Evolutionary conservation across 2,113 vertebrate species (phyloP).

Genomic region (Phoxinus phoxinus): DNA sequence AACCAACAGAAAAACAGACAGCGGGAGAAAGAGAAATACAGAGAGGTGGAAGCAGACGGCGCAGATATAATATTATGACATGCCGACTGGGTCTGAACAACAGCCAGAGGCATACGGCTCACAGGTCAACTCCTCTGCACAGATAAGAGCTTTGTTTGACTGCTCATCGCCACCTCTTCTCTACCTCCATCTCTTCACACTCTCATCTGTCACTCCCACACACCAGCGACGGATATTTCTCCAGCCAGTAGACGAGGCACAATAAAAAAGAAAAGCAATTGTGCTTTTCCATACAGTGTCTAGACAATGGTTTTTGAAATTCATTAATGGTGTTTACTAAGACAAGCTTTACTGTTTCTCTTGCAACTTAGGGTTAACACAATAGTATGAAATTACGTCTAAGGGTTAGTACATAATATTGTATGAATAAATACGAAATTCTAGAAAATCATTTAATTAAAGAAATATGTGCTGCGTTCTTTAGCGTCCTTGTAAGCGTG

Average conservation of each 20-base stretch:
- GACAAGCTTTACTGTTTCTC: background rate
- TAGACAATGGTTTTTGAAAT: conserved; percentile 12
- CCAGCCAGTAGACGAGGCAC: background rate
- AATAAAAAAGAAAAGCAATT: background rate
- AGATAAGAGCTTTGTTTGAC: conserved; percentile 26
- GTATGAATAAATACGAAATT: too few species aligned
- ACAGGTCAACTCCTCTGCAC: conserved; percentile 31
- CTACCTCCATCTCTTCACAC: conserved; percentile 12
- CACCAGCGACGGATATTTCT: background rate
- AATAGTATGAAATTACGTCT: background rate
- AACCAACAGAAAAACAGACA: background rate
- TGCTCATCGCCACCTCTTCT: background rate
- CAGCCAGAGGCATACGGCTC: background rate
- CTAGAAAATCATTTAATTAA: background rate
- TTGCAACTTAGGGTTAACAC: background rate
- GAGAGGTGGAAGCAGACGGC: background rate
- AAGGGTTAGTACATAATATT: too few species aligned
- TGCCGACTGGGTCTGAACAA: background rate
- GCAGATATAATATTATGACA: conserved; percentile 30
- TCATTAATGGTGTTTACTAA: background rate
- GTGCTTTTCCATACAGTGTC: background rate
- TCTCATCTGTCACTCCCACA: conserved; percentile 30
- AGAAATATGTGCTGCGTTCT: too few species aligned
- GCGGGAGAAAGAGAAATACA: background rate
- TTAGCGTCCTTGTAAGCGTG: too few species aligned